Evolutionary conservation across 1,140 invertebrate genomes (phyloP), one percentile per base, ranked within the genome.

Genomic region (Drosophila ambigua): DNA sequence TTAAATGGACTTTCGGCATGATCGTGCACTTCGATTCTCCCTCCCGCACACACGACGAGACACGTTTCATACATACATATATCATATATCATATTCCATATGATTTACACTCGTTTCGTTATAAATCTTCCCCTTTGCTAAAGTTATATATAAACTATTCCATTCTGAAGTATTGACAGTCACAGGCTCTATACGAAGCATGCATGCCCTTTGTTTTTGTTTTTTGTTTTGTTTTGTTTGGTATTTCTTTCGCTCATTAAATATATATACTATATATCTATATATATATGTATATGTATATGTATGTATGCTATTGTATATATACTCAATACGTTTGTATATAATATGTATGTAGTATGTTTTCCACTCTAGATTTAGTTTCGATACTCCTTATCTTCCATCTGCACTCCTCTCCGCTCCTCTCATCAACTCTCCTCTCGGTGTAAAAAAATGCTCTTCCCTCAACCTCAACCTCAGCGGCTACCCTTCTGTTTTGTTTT

Each of bases 121-220:
- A 66, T 82, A 75, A 78, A 82, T 82, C 23, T 24, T 24, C 11
- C 66, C 39, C 49, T 83, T 72, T 72, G 72, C 83, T 88, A 87
- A 87, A 87, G 72, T 83, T 79, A 83, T 79, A 88, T 87, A 89
- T 89, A 88, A 88, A 87, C 74, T 88, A 79, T 83, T 88, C 72
- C 83, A 63, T 74, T 88, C 63, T 88, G 83, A 91, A 88, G 85
- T 90, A 90, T 84, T 91, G 89, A 91, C 90, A 91, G 90, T 91
- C 89, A 91, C 79, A 91, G 84, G 90, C 88, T 80, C 77, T 90
- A 82, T 75, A 60, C 71, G 81, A 90, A 85, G 88, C 83, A 87
- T 85, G 79, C 35, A 13, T 39, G 35, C 35, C 76, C 77, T 57
- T 68, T 60, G 64, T 64, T 53, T 69, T 66, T 24, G 23, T 20